A percentile compares a stretch with the other conserved stretches of the same genome.
Evolutionary conservation across 2,888 invertebrate genomes (phyloP).

Genomic region (Phortica magna): DNA sequence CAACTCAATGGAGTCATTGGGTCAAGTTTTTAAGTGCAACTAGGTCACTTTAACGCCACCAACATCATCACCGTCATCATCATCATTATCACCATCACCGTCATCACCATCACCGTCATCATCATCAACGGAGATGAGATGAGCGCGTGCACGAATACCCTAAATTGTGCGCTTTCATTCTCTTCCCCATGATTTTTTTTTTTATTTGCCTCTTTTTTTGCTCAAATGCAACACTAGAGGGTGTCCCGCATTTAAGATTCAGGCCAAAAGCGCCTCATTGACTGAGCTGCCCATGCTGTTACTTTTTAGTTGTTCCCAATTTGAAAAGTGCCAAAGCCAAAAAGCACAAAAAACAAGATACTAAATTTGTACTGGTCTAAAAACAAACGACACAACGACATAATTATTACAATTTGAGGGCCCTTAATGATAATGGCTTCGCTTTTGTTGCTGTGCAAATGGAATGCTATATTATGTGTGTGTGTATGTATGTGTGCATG

Average conservation of each 20-base stretch:
- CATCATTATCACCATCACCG: too few species aligned
- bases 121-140: neutral
- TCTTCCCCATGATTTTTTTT: neutral
- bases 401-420: conserved; percentile 70
- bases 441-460: neutral
- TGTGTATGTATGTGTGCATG: conserved; percentile 35
- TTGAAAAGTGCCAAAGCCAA: conserved; percentile 45
- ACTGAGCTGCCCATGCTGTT: conserved; percentile 40
- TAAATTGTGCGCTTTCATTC: neutral
- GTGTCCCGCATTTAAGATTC: conserved; percentile 61
- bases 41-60: conserved; percentile 66
- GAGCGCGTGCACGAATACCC: neutral
- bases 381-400: conserved; percentile 53
- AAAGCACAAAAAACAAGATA: conserved; percentile 42
- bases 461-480: neutral
- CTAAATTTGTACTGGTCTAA: conserved; percentile 46
- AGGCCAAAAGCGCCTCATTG: conserved; percentile 38
- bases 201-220: conserved; percentile 38
- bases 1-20: conserved; percentile 74
- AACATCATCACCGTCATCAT: conserved; percentile 42
- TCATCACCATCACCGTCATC: conserved; percentile 38
- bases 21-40: conserved; percentile 74
- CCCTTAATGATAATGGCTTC: conserved; percentile 61
- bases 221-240: conserved; percentile 49
- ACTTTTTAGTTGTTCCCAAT: conserved; percentile 60